Evolutionary conservation across 2,888 invertebrate genomes (phyloP).

Genomic region (Erpobdella octoculata): DNA sequence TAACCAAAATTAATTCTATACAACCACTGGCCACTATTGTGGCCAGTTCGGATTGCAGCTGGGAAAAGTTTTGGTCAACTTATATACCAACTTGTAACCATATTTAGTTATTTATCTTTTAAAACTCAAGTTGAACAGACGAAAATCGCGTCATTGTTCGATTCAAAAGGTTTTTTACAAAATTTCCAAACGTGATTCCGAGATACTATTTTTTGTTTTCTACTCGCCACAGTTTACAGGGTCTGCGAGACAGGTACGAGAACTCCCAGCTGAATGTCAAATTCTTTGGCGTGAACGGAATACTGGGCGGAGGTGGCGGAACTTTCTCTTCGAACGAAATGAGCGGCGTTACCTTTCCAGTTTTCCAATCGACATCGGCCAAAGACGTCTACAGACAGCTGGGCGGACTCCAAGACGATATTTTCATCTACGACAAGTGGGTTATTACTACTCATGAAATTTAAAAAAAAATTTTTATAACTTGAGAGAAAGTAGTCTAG

Average conservation of each 20-base stretch:
- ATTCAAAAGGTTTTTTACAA: background rate
- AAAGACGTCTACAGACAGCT: background rate
- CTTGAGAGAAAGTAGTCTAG: too few species aligned
- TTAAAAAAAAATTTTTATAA: too few species aligned
- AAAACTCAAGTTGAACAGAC: too few species aligned
- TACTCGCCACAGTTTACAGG: background rate
- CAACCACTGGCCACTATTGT: too few species aligned
- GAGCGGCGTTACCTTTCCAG: background rate
- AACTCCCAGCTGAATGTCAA: background rate
- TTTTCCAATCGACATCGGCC: background rate
- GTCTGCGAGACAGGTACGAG: background rate
- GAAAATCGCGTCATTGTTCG: too few species aligned
- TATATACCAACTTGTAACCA: too few species aligned
- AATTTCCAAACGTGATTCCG: background rate
- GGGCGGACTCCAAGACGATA: constrained; percentile 2
- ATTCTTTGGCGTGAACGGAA: background rate
- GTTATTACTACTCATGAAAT: background rate
- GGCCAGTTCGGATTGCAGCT: too few species aligned
- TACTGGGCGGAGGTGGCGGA: background rate
- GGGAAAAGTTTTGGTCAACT: too few species aligned
- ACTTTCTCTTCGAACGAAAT: background rate
- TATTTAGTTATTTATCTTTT: too few species aligned
- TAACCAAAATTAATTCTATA: too few species aligned
- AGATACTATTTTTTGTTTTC: background rate
- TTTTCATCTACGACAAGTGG: constrained; percentile 11